Percentiles rank a stretch among this genome's conserved stretches.
These are phyloP conservation scores for Yponomeuta evonymella DNA, from an alignment of 2,888 invertebrate genomes.

Conservation along the genomic window DNA sequence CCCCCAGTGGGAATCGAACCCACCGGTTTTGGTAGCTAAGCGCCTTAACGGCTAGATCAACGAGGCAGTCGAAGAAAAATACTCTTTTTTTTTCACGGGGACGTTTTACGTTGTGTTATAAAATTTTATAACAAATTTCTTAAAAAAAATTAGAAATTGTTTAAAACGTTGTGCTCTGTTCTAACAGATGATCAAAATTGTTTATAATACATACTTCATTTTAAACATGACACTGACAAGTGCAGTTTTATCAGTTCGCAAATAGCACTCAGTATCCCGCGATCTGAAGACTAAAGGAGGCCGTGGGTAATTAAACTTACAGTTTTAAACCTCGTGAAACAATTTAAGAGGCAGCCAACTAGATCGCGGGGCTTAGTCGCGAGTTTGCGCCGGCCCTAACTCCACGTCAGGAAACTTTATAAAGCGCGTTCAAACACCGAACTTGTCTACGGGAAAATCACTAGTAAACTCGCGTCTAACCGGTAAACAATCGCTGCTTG, in stretches of 20 bases:
- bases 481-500: conserved; percentile 46
- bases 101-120: too few relatives aligned
- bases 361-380: background rate
- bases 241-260: background rate
- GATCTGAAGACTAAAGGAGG: background rate
- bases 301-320: background rate
- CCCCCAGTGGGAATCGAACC: too few relatives aligned
- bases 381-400: conserved; percentile 1
- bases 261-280: background rate
- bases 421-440: conserved; percentile 23
- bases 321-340: background rate
- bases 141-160: too few relatives aligned
- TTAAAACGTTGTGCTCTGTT: too few relatives aligned
- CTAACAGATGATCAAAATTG: too few relatives aligned
- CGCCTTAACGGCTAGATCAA: too few relatives aligned
- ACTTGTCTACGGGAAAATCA: conserved; percentile 35
- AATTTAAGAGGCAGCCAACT: background rate
- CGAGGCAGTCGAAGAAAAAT: too few relatives aligned
- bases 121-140: too few relatives aligned
- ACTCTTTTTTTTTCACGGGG: too few relatives aligned
- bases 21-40: too few relatives aligned
- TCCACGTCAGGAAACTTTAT: conserved; percentile 9
- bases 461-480: conserved; percentile 37
- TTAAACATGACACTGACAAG: too few relatives aligned
- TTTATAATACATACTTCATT: too few relatives aligned